A percentile compares a stretch with the other conserved stretches of the same genome.
These are phyloP conservation scores for Odontocerum albicorne DNA, from an alignment of 2,888 invertebrate species.

Conservation along the genomic window DNA sequence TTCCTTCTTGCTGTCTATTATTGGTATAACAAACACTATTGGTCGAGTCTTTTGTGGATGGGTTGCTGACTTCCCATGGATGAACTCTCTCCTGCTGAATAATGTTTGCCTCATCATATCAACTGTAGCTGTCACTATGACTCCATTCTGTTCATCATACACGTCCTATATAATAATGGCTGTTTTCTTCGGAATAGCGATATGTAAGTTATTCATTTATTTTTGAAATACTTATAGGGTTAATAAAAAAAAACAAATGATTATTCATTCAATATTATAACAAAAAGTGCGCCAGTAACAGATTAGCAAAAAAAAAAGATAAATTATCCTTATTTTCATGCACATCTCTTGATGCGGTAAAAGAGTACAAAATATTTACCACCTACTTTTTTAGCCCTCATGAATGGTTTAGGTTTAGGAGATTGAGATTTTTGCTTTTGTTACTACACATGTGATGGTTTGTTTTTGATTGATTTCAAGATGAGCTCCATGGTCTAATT, in stretches of 20 bases:
- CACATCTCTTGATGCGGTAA: too few relatives aligned
- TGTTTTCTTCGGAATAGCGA: slow-evolving; percentile 88
- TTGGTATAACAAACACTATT: slow-evolving; percentile 92
- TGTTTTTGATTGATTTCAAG: too few relatives aligned
- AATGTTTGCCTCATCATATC: slow-evolving; percentile 90
- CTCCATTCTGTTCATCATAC: slow-evolving; percentile 82
- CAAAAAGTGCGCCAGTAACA: too few relatives aligned
- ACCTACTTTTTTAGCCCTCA: too few relatives aligned
- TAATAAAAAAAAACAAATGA: neutral
- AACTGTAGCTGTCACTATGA: slow-evolving; percentile 80
- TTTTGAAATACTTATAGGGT: neutral
- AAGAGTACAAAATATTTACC: too few relatives aligned
- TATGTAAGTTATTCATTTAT: slow-evolving; percentile 57
- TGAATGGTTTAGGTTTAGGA: too few relatives aligned
- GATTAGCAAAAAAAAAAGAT: too few relatives aligned
- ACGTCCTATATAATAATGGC: slow-evolving; percentile 77
- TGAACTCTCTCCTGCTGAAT: slow-evolving; percentile 90
- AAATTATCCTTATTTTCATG: too few relatives aligned
- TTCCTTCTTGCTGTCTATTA: slow-evolving; percentile 76
- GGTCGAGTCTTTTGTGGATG: slow-evolving; percentile 89
- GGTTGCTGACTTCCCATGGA: slow-evolving; percentile 88
- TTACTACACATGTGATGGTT: too few relatives aligned
- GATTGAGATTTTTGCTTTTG: too few relatives aligned
- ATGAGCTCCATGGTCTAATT: too few relatives aligned
- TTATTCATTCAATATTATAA: too few relatives aligned